Conservation (phyloP, 2,888 invertebrate species). For the Alloscopus bannaensis region DNA sequence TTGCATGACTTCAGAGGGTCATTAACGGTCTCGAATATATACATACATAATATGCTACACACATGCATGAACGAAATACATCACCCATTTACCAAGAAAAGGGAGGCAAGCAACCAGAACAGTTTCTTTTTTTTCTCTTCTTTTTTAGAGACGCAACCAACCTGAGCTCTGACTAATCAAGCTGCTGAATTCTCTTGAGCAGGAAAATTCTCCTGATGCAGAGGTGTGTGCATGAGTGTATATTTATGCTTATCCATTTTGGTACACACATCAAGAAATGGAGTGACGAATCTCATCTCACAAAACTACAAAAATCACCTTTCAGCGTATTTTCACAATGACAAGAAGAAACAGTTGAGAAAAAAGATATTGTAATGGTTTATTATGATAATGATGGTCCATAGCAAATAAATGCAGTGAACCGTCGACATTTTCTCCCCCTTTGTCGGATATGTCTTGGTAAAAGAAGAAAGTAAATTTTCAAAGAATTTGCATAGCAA, state of each 20-base stretch:
- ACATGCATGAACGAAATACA: background rate
- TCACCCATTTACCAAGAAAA: background rate
- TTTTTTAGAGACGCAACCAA: background rate
- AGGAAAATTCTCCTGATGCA: too few species aligned
- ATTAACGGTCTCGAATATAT: too few species aligned
- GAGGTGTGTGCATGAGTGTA: background rate
- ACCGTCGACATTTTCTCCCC: background rate
- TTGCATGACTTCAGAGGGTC: background rate
- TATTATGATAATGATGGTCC: background rate
- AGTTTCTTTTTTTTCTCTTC: background rate
- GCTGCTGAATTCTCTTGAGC: background rate
- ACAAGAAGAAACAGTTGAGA: too few species aligned
- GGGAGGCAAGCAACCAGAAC: background rate
- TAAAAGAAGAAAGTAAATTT: constrained; percentile 2
- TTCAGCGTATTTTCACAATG: too few species aligned
- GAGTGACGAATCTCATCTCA: too few species aligned
- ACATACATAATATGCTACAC: too few species aligned
- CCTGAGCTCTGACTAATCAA: constrained; percentile 1
- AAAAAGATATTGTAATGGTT: too few species aligned
- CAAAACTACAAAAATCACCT: too few species aligned
- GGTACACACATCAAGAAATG: too few species aligned
- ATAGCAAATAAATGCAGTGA: background rate
- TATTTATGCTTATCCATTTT: background rate
- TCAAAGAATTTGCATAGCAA: constrained; percentile 13
- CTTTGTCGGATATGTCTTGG: background rate